Evolutionary conservation across 1,140 invertebrate genomes (phyloP), one percentile per base, ranked within the genome.

Genomic region (Magallana gigas): DNA sequence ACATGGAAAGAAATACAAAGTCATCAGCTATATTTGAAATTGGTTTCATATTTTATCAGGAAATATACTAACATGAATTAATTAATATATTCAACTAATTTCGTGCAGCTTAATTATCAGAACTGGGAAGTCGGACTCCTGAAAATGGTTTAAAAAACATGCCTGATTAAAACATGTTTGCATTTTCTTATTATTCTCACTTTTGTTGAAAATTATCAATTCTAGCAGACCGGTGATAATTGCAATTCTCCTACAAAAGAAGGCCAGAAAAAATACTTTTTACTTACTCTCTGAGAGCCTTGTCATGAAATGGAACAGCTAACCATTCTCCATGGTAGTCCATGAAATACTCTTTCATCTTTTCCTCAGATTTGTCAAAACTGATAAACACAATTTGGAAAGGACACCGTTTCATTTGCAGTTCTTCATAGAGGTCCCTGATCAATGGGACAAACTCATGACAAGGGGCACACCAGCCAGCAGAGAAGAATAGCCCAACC

Each of bases 301-400:
- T 76, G 81, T 92, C 91, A n/a, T 83, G 87, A 87, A 89, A 92
- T 68, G 90, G 89, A 58, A 91, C n/a, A 29, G 88, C 86, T 23
- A 92, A 84, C 92, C 92, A 92, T 29, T 91, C 86, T 1, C 91
- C 91, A 58, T 92, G 92, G 48, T 87, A 95, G 16, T 96, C 96
- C 14, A 95, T 95, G 89, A 96, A 95, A 91, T 96, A 96, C 48
- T 95, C 95, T 14, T 95, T 93, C 91, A 97, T 97, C n/a, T 96
- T 96, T 1, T 91, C 91, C 83, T 96, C 95, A 87, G 96, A 96
- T 84, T 96, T 95, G 91, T 97, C 96, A 87, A 96, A 95, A 18
- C 96, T 96, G 29, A 97, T 96, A 88, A 96, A 96, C 57, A 96
- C 96, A 91, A 96, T 96, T 96, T 90, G 97, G 93, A 90, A 96